Percentiles rank a stretch among this genome's conserved stretches.
These are phyloP conservation scores for Standfussiana lucernea DNA, from an alignment of 2,888 invertebrate genomes.

Conservation along the genomic window DNA sequence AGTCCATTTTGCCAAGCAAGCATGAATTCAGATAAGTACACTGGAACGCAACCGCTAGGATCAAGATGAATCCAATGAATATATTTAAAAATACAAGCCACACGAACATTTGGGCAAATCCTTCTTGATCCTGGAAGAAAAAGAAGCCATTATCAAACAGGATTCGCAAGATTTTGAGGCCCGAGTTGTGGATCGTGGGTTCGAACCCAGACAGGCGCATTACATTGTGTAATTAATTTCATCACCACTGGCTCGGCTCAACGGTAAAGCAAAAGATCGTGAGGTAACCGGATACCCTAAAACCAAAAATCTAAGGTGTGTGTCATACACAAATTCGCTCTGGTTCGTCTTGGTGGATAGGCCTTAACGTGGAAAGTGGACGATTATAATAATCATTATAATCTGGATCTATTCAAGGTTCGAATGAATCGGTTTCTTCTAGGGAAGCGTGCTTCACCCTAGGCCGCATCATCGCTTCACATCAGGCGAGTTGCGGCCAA, in stretches of 20 bases:
- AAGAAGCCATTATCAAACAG: background rate
- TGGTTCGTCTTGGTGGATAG: background rate
- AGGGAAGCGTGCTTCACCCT: too few species aligned
- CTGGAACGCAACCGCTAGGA: conserved; percentile 60
- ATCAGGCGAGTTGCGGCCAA: too few species aligned
- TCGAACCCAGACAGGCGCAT: too few species aligned
- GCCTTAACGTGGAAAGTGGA: background rate
- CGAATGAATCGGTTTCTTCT: too few species aligned
- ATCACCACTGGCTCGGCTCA: background rate
- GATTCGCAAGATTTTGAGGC: background rate
- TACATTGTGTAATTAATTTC: background rate
- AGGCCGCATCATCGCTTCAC: too few species aligned
- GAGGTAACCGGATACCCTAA: background rate
- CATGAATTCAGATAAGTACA: conserved; percentile 71
- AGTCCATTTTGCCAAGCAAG: conserved; percentile 71
- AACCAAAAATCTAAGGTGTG: background rate
- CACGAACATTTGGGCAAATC: conserved; percentile 76
- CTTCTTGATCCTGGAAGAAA: conserved; percentile 74
- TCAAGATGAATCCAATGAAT: conserved; percentile 68
- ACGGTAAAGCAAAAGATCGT: background rate
- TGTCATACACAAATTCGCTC: background rate
- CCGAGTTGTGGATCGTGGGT: too few species aligned
- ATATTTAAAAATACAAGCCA: conserved; percentile 72
- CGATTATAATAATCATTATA: too few species aligned
- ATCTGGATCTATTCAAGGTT: too few species aligned